phyloP scores from a whole-genome alignment of 2,888 invertebrate species.

The Pycnomerus fuliginosus region DNA sequence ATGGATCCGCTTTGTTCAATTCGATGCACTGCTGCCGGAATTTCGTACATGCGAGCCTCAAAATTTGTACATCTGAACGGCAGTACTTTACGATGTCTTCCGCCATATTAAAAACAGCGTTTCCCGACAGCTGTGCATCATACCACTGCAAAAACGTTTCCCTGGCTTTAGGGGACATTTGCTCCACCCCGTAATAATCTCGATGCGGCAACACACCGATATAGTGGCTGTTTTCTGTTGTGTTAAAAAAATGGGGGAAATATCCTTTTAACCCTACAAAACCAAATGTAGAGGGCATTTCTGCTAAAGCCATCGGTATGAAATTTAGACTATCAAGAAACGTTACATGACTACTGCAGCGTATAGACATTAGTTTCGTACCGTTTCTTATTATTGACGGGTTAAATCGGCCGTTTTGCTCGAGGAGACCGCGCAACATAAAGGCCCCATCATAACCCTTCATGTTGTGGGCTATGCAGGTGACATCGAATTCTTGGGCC shows the following conservation, averaged over 20 bases:
- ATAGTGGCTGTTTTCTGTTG: constrained; percentile 32
- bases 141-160: constrained; percentile 30
- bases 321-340: constrained; percentile 22
- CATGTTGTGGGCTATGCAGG: constrained; percentile 15
- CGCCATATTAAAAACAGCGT: constrained; percentile 11
- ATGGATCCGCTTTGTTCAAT: constrained; percentile 24
- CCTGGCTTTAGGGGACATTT: constrained; percentile 22
- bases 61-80: constrained; percentile 14
- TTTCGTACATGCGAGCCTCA: constrained; percentile 7
- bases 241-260: constrained; percentile 21
- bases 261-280: constrained; percentile 11
- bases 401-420: constrained; percentile 1
- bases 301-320: constrained; percentile 7
- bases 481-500: constrained; percentile 3
- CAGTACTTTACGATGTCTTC: constrained; percentile 19
- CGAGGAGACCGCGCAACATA: constrained; percentile 9
- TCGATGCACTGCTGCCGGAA: constrained; percentile 4
- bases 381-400: constrained; percentile 11
- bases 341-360: constrained; percentile 6
- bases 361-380: constrained; percentile 15
- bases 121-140: constrained; percentile 8
- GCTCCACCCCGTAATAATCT: constrained; percentile 27
- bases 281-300: constrained; percentile 16
- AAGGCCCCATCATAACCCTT: constrained; percentile 14
- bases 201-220: constrained; percentile 24